Conservation (phyloP, 2,888 invertebrate species). For the Pseudoips prasinana region DNA sequence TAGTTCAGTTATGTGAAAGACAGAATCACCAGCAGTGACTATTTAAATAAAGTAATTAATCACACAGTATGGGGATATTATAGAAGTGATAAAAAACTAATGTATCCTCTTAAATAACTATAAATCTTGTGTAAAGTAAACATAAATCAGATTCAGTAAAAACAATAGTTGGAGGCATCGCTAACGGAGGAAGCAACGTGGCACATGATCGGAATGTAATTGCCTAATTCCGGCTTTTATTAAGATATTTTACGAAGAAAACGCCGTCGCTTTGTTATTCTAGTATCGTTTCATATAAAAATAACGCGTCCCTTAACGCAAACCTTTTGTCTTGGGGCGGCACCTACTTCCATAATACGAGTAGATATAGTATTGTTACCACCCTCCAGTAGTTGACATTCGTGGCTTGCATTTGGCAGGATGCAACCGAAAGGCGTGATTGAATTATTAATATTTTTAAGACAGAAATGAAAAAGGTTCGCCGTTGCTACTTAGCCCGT, state of each 20-base stretch:
- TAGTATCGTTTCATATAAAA: slow-evolving; percentile 70
- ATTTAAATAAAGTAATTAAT: slow-evolving; percentile 30
- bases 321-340: slow-evolving; percentile 71
- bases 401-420: slow-evolving; percentile 70
- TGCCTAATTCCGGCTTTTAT: slow-evolving; percentile 68
- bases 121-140: slow-evolving; percentile 57
- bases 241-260: slow-evolving; percentile 76
- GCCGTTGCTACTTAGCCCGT: slow-evolving; percentile 9
- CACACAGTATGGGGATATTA: slow-evolving; percentile 23
- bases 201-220: slow-evolving; percentile 75
- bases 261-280: slow-evolving; percentile 67
- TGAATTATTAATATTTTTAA: slow-evolving; percentile 56
- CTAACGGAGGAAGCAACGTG: slow-evolving; percentile 63
- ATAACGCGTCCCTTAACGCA: slow-evolving; percentile 72
- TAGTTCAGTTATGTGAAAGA: too few relatives aligned
- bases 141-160: slow-evolving; percentile 64
- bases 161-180: slow-evolving; percentile 54
- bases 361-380: slow-evolving; percentile 56
- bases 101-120: slow-evolving; percentile 60
- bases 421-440: slow-evolving; percentile 76
- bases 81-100: slow-evolving; percentile 35
- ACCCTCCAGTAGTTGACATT: slow-evolving; percentile 73
- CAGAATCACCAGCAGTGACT: too few relatives aligned
- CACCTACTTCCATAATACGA: slow-evolving; percentile 48
- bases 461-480: slow-evolving; percentile 33